phyloP scores from a whole-genome alignment of 2,113 vertebrate genomes.

The Microtus ochrogaster region DNA sequence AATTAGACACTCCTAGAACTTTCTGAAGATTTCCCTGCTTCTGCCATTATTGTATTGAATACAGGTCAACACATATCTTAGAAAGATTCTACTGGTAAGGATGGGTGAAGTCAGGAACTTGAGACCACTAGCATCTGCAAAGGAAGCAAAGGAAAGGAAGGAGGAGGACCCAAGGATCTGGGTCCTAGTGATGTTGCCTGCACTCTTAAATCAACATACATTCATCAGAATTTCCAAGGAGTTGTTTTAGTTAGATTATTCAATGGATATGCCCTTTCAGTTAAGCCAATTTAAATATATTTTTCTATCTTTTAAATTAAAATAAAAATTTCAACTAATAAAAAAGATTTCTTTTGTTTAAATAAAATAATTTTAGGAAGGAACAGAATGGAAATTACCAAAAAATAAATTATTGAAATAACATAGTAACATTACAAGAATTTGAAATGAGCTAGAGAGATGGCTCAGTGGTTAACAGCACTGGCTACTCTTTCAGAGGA shows the following conservation, averaged over 20 bases:
- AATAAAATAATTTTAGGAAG: conserved; percentile 31
- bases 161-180: background rate
- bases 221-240: background rate
- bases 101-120: background rate
- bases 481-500: background rate
- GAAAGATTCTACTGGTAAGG: background rate
- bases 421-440: background rate
- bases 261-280: background rate
- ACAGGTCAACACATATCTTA: background rate
- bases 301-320: background rate
- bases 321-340: background rate
- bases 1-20: background rate
- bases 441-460: background rate
- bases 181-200: background rate
- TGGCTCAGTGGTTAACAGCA: background rate
- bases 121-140: background rate
- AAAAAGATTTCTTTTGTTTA: conserved; percentile 21
- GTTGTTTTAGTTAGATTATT: background rate
- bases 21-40: background rate
- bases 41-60: background rate
- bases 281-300: background rate
- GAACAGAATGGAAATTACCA: background rate
- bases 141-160: background rate
- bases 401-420: conserved; percentile 29
- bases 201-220: background rate